Evolutionary conservation across 2,797 vertebrate genomes (phyloP).

Genomic region (Chromis chromis): DNA sequence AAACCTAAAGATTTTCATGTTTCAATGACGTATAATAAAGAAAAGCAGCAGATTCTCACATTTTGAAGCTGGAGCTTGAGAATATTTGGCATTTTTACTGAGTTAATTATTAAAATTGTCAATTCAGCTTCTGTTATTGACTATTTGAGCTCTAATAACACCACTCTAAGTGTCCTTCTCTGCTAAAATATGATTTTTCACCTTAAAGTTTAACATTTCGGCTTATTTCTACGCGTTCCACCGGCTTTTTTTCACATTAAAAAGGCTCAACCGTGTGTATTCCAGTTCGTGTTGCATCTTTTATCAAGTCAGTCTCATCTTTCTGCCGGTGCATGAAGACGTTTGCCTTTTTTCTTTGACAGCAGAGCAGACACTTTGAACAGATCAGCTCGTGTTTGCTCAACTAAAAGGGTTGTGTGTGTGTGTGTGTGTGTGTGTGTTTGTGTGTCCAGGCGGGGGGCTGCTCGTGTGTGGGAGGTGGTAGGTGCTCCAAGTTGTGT

Average conservation of each 20-base stretch:
- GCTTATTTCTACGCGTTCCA: background rate
- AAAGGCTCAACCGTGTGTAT: background rate
- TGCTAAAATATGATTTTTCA: background rate
- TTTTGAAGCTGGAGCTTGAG: too few species aligned
- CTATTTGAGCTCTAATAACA: background rate
- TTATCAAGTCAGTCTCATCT: constrained; percentile 1
- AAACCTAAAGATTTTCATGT: background rate
- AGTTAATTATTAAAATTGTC: background rate
- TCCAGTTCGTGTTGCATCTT: constrained; percentile 7
- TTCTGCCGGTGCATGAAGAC: constrained; percentile 14
- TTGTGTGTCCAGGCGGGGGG: constrained; percentile 60
- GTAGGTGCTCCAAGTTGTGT: constrained; percentile 67
- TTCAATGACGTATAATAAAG: background rate
- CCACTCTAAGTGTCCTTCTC: too few species aligned
- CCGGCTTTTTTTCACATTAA: background rate
- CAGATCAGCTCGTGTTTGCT: constrained; percentile 40
- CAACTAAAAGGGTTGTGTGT: constrained; percentile 36
- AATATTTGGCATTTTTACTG: background rate
- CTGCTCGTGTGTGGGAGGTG: constrained; percentile 68
- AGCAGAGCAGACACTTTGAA: constrained; percentile 11
- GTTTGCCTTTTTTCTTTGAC: constrained; percentile 10
- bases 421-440: background rate
- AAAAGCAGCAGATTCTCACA: background rate
- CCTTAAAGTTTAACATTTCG: background rate
- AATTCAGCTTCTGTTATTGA: too few species aligned